Base-by-base conservation (phyloP, 2,113 vertebrate species). In the Miniopterus natalensis region DNA sequence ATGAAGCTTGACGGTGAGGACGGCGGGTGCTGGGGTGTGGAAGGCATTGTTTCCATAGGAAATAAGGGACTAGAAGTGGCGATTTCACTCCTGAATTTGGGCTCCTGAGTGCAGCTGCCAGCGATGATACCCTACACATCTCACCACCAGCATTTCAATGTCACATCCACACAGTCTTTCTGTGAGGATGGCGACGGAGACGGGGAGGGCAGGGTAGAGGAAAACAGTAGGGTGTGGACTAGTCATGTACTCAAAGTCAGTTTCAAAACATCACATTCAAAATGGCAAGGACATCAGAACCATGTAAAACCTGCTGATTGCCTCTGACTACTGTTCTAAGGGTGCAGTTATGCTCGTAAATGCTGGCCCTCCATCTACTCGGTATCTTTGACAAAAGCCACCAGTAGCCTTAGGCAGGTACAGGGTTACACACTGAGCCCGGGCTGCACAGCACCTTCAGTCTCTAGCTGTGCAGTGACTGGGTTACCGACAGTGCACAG, bases 41-140 rank as follows among this genome's bases (percentile, higher is more conserved):
- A 98, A 96, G 98, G 95, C 51, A 3, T 94, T 79, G 97, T 98
- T 98, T 99, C 98, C 98, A 98, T 98, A 98, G 98, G 98, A 99
- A 99, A 98, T 98, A 98, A 98, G 97, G 97, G 97, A 97, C 97
- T 97, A 96, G 79, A 96, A 96, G 97, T 92, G 94, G 95, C 57
- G 8, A 81, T 66, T 92, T 96, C 97, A 97, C 97, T 97, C 97
- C 95, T 95, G 97, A 70, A 79, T 96, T 68, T 55, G 90, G 93
- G 95, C 96, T 98, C 96, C 96, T 92, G 97, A 97, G 95, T 88
- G 85, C 88, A 95, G 78, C 0, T 25, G 90, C 88, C 68, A 61
- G 96, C 14, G 23, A 90, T 31, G 94, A 83, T 7, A 40, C 90
- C 77, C 78, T 53, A 57, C 40, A 8, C 0, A 4, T 36, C 59